These are phyloP conservation scores for Chorisops tibialis DNA, from an alignment of 2,888 invertebrate genomes.

Conservation along the genomic window DNA sequence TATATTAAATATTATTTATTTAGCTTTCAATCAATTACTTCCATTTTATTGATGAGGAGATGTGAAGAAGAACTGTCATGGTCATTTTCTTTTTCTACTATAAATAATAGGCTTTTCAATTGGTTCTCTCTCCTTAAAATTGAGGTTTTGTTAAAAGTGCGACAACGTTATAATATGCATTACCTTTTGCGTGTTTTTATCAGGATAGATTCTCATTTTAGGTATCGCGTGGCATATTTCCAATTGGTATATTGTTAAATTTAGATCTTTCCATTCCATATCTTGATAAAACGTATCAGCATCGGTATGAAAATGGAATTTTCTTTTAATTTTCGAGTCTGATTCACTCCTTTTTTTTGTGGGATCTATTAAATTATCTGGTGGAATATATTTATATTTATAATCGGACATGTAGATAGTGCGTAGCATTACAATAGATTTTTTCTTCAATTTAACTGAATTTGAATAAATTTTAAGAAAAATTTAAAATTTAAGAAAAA, in stretches of 20 bases:
- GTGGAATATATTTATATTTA: constrained; percentile 4
- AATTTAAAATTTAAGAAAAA: neutral
- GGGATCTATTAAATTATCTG: constrained; percentile 12
- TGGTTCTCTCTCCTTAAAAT: constrained; percentile 2
- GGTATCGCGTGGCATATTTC: constrained; percentile 7
- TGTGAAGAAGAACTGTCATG: neutral
- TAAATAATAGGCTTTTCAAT: neutral
- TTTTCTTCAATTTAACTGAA: no score
- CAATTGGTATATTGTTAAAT: constrained; percentile 21
- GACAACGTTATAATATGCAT: neutral
- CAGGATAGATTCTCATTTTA: constrained; percentile 21
- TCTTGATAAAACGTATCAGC: constrained; percentile 24
- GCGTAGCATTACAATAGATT: constrained; percentile 14
- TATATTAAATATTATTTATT: no score
- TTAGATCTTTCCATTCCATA: constrained; percentile 25
- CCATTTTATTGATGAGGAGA: no score
- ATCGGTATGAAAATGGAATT: neutral
- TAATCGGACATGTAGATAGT: constrained; percentile 28
- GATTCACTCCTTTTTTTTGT: neutral
- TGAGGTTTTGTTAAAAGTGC: neutral
- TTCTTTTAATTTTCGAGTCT: neutral
- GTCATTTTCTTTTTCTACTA: neutral
- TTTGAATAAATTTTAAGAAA: neutral
- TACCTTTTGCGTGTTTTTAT: constrained; percentile 11
- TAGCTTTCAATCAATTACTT: no score